phyloP scores from a whole-genome alignment of 2,888 invertebrate species.

The Piscicola geometra region DNA sequence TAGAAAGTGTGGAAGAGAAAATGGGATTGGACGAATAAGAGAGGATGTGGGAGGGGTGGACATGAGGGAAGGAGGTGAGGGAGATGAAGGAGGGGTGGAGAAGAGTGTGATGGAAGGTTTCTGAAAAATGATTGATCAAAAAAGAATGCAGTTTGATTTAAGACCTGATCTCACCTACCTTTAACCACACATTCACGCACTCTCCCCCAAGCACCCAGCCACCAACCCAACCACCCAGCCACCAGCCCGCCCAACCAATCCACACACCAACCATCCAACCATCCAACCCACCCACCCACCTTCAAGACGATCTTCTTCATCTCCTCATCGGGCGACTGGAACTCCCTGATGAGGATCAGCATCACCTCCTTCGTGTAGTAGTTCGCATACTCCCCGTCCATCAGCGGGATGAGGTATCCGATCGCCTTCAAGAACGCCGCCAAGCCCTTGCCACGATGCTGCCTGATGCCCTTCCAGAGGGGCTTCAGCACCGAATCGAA shows the following conservation, averaged over 20 bases:
- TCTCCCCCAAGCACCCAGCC: too few relatives aligned
- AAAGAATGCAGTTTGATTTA: too few relatives aligned
- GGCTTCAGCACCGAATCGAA: constrained; percentile 99
- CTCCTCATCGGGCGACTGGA: constrained; percentile 99
- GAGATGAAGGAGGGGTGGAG: background rate
- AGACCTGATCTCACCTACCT: too few relatives aligned
- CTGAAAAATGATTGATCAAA: too few relatives aligned
- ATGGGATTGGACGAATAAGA: too few relatives aligned
- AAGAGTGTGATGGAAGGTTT: too few relatives aligned
- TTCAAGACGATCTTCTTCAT: constrained; percentile 99
- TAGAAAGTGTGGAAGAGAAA: too few relatives aligned
- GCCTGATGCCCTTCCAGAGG: constrained; percentile 96
- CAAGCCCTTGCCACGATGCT: constrained; percentile 63
- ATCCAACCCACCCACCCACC: constrained; percentile 45
- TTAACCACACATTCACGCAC: too few relatives aligned
- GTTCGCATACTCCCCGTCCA: constrained; percentile 99
- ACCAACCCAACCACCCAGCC: too few relatives aligned
- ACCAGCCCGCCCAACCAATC: too few relatives aligned
- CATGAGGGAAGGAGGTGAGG: too few relatives aligned
- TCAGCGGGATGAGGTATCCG: constrained; percentile 95
- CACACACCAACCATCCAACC: background rate
- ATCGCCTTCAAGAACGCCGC: constrained; percentile 66
- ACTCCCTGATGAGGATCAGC: constrained; percentile 96
- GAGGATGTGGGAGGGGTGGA: too few relatives aligned
- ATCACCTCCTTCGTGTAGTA: constrained; percentile 99